Evolutionary conservation across 2,113 vertebrate species (phyloP).

Genomic region (Poeciliopsis prolifica): DNA sequence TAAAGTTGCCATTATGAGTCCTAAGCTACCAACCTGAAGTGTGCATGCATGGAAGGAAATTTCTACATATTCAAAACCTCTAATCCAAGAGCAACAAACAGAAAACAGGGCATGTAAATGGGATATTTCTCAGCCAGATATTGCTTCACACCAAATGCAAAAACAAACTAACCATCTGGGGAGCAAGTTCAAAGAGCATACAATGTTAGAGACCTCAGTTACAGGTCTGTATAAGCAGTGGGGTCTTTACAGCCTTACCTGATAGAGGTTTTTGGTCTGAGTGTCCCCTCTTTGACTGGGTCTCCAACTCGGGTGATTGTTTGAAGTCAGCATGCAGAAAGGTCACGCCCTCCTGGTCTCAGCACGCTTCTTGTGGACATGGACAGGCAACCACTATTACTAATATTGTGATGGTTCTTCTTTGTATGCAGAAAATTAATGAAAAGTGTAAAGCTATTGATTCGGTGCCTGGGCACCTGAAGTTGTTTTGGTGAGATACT

Average conservation of each 20-base stretch:
- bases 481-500: constrained; percentile 76
- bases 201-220: constrained; percentile 70
- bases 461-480: constrained; percentile 74
- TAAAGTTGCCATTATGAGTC: not conserved
- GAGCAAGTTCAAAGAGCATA: constrained; percentile 69
- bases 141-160: constrained; percentile 56
- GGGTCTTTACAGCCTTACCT: constrained; percentile 83
- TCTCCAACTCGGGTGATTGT: constrained; percentile 78
- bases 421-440: constrained; percentile 61
- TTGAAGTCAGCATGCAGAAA: constrained; percentile 80
- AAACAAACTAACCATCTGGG: constrained; percentile 44
- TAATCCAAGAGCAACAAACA: constrained; percentile 65
- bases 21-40: constrained; percentile 25
- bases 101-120: constrained; percentile 65
- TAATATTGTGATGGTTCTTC: constrained; percentile 69
- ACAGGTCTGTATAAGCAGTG: constrained; percentile 71
- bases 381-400: constrained; percentile 68
- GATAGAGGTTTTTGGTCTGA: constrained; percentile 79
- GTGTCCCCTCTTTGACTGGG: constrained; percentile 74
- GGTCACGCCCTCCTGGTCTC: constrained; percentile 80
- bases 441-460: constrained; percentile 77
- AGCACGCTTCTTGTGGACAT: constrained; percentile 68
- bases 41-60: constrained; percentile 35
- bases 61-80: constrained; percentile 58
- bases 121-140: constrained; percentile 63